Base-by-base conservation (phyloP, 2,113 vertebrate species). In the Nestor notabilis region DNA sequence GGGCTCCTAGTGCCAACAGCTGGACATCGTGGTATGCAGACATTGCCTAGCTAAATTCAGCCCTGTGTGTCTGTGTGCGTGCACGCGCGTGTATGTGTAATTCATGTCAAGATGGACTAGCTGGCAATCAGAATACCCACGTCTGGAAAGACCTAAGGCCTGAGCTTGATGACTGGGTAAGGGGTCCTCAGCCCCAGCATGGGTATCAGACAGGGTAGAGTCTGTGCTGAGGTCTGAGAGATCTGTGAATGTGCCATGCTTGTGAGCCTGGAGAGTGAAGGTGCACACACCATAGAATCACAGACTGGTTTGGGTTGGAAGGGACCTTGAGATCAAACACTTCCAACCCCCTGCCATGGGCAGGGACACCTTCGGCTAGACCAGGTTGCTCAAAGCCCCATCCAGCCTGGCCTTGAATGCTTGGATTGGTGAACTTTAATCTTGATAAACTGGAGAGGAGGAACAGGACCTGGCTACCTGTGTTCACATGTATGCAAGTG, bases 401-500 rank as follows among this genome's bases (percentile, higher is more conserved):
- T 39, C 39, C 39, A 39, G 39, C 39, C 39, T 39, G 39, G 39
- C 39, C 39, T 39, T 25, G 5, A 9, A 3, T 4, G 14, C 27
- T 49, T 8, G 6, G 41, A 7, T 4, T 33, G 37, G 17, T 37
- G 46, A 69, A 39, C 13, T 46, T 70, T 17, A 49, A 46, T 23
- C 20, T 16, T 21, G 20, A 55, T 18, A 35, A 70, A 41, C 29
- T 35, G 47, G 17, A 39, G 29, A 49, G 49, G 43, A 47, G 64
- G 64, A 70, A 35, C 17, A 56, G 56, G 56, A 55, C 41, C 6
- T 5, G 3, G 41, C 24, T n/a, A 31, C 46, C 31, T 49, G 25
- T 56, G 17, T 43, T 49, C 43, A n/a, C 0, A 1, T 39, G 46
- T 52, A 15, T 39, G 19, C 1, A 6, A 50, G 23, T 1, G 0